These are phyloP conservation scores for Speoplatyrhinus poulsoni DNA, from an alignment of 2,113 vertebrate species.

Conservation along the genomic window DNA sequence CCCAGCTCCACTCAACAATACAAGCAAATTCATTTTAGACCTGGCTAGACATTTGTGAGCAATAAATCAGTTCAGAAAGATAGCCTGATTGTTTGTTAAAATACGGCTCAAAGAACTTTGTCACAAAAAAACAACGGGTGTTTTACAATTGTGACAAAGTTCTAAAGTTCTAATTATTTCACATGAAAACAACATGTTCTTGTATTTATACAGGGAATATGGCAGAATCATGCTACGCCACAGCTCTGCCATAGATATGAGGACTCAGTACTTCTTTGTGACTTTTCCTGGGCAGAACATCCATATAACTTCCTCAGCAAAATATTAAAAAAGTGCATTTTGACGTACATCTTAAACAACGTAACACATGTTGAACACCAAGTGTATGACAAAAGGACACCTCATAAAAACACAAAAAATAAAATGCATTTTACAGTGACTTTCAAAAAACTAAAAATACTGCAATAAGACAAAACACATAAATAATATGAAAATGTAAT, in stretches of 20 bases:
- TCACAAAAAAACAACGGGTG: not conserved
- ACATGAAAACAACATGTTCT: not conserved
- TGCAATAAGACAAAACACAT: constrained; percentile 26
- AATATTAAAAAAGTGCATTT: constrained; percentile 43
- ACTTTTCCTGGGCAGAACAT: constrained; percentile 10
- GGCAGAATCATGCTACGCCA: constrained; percentile 9
- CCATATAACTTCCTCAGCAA: constrained; percentile 24
- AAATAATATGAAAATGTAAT: constrained; percentile 33
- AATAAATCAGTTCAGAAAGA: not conserved
- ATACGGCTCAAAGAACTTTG: constrained; percentile 2
- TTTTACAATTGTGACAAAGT: constrained; percentile 8
- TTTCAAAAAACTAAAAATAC: constrained; percentile 28
- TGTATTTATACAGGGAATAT: constrained; percentile 18
- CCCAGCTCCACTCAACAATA: constrained; percentile 11
- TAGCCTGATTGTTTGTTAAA: not conserved
- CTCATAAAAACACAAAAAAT: constrained; percentile 25
- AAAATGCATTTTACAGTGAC: constrained; percentile 32
- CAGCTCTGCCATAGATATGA: not conserved
- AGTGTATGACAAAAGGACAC: constrained; percentile 16
- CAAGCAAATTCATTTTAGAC: not conserved
- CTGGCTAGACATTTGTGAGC: constrained; percentile 3
- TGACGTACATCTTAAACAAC: constrained; percentile 20
- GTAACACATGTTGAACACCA: constrained; percentile 32
- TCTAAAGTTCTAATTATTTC: not conserved
- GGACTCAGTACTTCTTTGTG: constrained; percentile 9